phyloP scores from a whole-genome alignment of 2,113 vertebrate genomes.

The Regulus satrapa region DNA sequence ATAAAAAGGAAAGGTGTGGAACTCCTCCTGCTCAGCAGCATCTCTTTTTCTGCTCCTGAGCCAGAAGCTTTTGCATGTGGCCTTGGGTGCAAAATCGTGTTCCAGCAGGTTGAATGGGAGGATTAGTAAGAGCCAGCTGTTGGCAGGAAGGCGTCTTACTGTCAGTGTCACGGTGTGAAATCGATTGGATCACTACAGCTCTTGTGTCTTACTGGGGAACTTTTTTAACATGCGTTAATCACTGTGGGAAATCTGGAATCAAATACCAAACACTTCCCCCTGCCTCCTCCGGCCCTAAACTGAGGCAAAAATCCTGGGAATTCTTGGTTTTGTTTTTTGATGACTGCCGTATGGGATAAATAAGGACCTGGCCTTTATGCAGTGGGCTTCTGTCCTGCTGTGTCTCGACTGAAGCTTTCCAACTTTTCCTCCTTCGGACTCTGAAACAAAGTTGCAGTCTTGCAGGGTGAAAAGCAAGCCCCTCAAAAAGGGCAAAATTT shows the following conservation, averaged over 20 bases:
- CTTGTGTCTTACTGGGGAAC: background rate
- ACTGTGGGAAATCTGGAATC: slow-evolving; percentile 49
- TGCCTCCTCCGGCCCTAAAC: background rate
- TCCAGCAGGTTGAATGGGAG: slow-evolving; percentile 32
- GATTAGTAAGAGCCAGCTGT: slow-evolving; percentile 45
- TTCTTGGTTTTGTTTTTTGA: background rate
- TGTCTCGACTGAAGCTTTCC: background rate
- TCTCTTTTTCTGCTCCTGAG: background rate
- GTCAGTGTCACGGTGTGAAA: background rate
- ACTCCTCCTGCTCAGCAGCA: background rate
- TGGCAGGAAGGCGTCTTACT: background rate
- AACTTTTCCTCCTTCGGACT: background rate
- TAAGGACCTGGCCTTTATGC: background rate
- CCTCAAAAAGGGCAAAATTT: background rate
- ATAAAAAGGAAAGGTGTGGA: slow-evolving; percentile 8
- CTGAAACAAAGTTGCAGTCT: background rate
- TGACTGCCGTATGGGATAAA: background rate
- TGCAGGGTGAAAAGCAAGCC: background rate
- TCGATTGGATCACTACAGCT: background rate
- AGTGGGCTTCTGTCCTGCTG: background rate
- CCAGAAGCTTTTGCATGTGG: slow-evolving; percentile 14
- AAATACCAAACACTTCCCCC: background rate
- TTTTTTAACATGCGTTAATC: background rate
- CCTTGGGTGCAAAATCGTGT: slow-evolving; percentile 20
- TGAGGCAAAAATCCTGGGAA: background rate